These are phyloP conservation scores for Microcaecilia unicolor DNA, from an alignment of 2,797 vertebrate genomes.

Conservation along the genomic window DNA sequence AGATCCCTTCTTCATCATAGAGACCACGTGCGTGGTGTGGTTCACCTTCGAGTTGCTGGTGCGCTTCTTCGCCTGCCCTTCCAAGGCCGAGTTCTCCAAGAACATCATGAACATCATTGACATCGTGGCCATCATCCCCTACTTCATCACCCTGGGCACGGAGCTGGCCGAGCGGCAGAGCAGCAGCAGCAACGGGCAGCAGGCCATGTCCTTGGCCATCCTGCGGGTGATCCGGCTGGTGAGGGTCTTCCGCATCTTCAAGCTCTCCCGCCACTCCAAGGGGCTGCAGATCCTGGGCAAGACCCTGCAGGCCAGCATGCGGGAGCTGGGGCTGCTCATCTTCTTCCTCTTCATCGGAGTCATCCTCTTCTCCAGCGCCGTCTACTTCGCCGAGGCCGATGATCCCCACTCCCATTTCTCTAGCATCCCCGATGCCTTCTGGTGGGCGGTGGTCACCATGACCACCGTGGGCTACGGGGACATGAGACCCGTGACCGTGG, in stretches of 20 bases:
- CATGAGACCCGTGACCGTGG: constrained; percentile 87
- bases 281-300: constrained; percentile 91
- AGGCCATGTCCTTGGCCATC: constrained; percentile 93
- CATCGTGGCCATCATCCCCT: constrained; percentile 89
- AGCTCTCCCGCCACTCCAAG: constrained; percentile 89
- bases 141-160: constrained; percentile 91
- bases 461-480: constrained; percentile 95
- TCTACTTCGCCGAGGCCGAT: constrained; percentile 88
- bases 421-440: constrained; percentile 95
- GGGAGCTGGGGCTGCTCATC: constrained; percentile 89
- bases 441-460: constrained; percentile 98
- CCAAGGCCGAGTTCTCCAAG: constrained; percentile 79
- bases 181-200: constrained; percentile 71
- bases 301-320: constrained; percentile 90
- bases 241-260: constrained; percentile 91
- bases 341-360: constrained; percentile 96
- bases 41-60: constrained; percentile 91
- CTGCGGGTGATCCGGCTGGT: constrained; percentile 89
- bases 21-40: constrained; percentile 95
- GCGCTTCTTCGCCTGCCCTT: constrained; percentile 85
- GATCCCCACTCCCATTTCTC: constrained; percentile 86
- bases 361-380: constrained; percentile 93
- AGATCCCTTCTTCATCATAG: constrained; percentile 91
- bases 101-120: constrained; percentile 90
- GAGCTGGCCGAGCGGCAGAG: constrained; percentile 81